These are phyloP conservation scores for Paralichthys olivaceus DNA, from an alignment of 2,113 vertebrate genomes.

Conservation along the genomic window DNA sequence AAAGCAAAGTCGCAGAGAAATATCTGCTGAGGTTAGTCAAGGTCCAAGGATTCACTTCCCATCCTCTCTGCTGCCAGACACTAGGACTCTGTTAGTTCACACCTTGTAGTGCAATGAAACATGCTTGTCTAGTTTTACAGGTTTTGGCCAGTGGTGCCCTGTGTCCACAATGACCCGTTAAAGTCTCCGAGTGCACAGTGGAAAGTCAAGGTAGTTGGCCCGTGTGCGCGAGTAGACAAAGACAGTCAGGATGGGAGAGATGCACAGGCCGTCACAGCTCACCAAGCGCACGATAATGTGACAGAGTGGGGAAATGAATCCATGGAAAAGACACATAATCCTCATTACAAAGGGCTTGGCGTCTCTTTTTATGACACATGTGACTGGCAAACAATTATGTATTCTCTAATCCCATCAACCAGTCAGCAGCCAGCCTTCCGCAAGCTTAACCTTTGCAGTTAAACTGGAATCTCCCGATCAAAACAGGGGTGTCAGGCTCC, in stretches of 20 bases:
- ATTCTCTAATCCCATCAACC: conserved; percentile 74
- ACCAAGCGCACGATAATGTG: conserved; percentile 63
- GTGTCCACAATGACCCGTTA: conserved; percentile 77
- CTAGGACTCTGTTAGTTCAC: conserved; percentile 66
- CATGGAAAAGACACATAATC: conserved; percentile 82
- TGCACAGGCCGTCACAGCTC: conserved; percentile 52
- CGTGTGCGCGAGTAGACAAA: conserved; percentile 67
- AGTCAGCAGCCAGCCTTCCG: conserved; percentile 61
- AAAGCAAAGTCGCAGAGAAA: conserved; percentile 53
- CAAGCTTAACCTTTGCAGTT: conserved; percentile 66
- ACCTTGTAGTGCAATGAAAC: conserved; percentile 74
- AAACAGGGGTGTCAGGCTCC: conserved; percentile 60
- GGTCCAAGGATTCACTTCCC: conserved; percentile 59
- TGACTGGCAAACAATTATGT: conserved; percentile 77
- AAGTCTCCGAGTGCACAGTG: conserved; percentile 65
- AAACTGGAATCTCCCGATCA: conserved; percentile 66
- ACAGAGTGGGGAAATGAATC: conserved; percentile 75
- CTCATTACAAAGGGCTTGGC: conserved; percentile 80
- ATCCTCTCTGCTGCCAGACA: conserved; percentile 56
- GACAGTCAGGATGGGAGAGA: conserved; percentile 75
- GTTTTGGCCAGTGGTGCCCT: conserved; percentile 62
- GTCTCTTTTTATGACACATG: conserved; percentile 76
- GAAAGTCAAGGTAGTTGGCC: conserved; percentile 76
- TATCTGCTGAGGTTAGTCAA: conserved; percentile 38
- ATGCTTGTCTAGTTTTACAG: conserved; percentile 75